phyloP scores from a whole-genome alignment of 2,797 vertebrate genomes.

The Kryptopterus vitreolus region DNA sequence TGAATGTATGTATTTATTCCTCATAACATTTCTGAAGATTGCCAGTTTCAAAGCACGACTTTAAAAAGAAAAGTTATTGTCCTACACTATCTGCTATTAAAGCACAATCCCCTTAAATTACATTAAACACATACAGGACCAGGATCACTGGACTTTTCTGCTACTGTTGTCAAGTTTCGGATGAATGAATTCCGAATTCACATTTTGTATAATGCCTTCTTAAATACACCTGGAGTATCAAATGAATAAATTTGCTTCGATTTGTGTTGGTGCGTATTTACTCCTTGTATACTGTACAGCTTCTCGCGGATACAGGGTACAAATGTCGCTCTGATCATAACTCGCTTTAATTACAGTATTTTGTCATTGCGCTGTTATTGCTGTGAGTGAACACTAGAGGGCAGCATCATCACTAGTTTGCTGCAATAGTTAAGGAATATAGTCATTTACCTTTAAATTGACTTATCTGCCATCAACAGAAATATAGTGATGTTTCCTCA shows the following conservation, averaged over 20 bases:
- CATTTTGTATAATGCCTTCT: slow-evolving; percentile 1
- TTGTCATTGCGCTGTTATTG: not conserved
- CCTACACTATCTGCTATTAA: not conserved
- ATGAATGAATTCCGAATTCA: slow-evolving; percentile 6
- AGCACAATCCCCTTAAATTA: slow-evolving; percentile 1
- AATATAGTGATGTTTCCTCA: not conserved
- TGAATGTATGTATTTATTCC: slow-evolving; percentile 2
- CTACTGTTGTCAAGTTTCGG: slow-evolving; percentile 19
- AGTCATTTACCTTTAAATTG: too few relatives aligned
- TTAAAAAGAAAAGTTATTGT: not conserved
- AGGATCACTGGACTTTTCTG: not conserved
- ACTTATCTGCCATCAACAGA: not conserved
- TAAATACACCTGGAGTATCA: not conserved
- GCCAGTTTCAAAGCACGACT: not conserved
- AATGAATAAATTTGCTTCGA: slow-evolving; percentile 4
- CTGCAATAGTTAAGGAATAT: not conserved
- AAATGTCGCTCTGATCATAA: not conserved
- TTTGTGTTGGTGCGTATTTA: not conserved
- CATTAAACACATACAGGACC: not conserved
- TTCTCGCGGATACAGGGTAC: not conserved
- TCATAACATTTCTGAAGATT: slow-evolving; percentile 13
- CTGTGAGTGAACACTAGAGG: slow-evolving; percentile 20
- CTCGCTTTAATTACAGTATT: too few relatives aligned
- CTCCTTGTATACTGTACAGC: not conserved
- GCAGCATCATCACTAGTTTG: slow-evolving; percentile 1